Evolutionary conservation across 2,888 invertebrate species (phyloP).

Genomic region (Siphlonurus alternatus): DNA sequence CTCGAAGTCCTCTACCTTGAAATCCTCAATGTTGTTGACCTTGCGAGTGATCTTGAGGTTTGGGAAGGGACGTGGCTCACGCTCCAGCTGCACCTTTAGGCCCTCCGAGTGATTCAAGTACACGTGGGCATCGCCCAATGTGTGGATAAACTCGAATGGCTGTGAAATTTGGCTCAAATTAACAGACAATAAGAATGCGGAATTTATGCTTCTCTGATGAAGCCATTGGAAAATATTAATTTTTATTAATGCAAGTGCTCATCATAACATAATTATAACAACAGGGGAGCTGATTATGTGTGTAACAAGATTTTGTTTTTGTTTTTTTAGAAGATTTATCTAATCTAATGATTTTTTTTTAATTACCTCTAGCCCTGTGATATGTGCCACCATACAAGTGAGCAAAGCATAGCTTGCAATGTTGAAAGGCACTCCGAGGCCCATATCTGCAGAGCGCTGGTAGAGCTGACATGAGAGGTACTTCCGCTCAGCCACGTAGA

Average conservation of each 20-base stretch:
- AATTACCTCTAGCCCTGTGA: constrained; percentile 69
- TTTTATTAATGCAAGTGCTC: too few relatives aligned
- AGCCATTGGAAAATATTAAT: too few relatives aligned
- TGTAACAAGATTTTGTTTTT: too few relatives aligned
- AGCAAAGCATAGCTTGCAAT: constrained; percentile 91
- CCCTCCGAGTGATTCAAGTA: constrained; percentile 81
- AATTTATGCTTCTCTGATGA: neutral
- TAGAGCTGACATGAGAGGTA: constrained; percentile 75
- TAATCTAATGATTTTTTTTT: too few relatives aligned
- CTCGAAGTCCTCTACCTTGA: constrained; percentile 70
- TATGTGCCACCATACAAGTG: constrained; percentile 90
- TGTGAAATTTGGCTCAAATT: constrained; percentile 24
- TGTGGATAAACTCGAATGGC: constrained; percentile 88
- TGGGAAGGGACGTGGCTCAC: constrained; percentile 70
- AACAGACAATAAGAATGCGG: neutral
- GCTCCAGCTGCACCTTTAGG: constrained; percentile 57
- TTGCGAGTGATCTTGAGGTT: constrained; percentile 55
- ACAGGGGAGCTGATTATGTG: too few relatives aligned
- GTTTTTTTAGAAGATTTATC: too few relatives aligned
- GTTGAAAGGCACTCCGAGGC: constrained; percentile 96
- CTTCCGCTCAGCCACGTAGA: constrained; percentile 70
- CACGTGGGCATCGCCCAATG: constrained; percentile 89
- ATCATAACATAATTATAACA: too few relatives aligned
- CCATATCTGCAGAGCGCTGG: constrained; percentile 95
- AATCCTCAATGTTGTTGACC: constrained; percentile 69